Base-by-base conservation (phyloP, 2,797 vertebrate species). In the Euphonia xanthogaster region DNA sequence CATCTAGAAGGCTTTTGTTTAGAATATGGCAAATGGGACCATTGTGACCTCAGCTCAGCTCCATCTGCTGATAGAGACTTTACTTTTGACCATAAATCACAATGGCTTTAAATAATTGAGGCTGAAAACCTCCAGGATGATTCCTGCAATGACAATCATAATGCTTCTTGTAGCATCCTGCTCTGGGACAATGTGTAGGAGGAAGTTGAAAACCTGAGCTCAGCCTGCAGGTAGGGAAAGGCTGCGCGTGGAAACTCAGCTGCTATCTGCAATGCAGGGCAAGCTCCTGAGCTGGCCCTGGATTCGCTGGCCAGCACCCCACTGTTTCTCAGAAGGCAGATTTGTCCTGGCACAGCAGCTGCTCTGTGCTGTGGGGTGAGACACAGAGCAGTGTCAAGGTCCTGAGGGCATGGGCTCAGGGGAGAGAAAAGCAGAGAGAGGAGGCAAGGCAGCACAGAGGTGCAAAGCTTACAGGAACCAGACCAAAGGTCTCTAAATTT, bases 71-170 rank as follows among this genome's bases (percentile, higher is more conserved):
- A 82, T 20, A 77, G 10, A 86, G n/a, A 54, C 20, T 50, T 86
- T 94, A 54, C 67, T 96, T 96, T 86, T 76, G 74, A 35, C 63
- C 14, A 7, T 61, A 78, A 77, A 9, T 84, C 66, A 65, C 53
- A 88, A 62, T 25, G 39, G 14, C 53, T 62, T 80, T 91, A 90
- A 91, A 88, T 90, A 93, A 95, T 85, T 94, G 45, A 88, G 66
- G 27, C 45, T 67, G 75, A 78, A 93, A 95, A 78, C 40, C 54
- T 74, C 76, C 86, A 74, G 61, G 51, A 67, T 60, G 53, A 61
- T 40, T 68, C 20, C 73, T 48, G 22, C n/a, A 40, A 22, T 54
- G 31, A 79, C 79, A 92, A 83, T 27, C n/a, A 3, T 35, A 50
- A 53, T 19, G 51, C 40, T 57, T 61, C 54, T 54, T 9, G 3